These are phyloP conservation scores for Hirtodrosophila duncani DNA, from an alignment of 2,888 invertebrate species.

Conservation along the genomic window DNA sequence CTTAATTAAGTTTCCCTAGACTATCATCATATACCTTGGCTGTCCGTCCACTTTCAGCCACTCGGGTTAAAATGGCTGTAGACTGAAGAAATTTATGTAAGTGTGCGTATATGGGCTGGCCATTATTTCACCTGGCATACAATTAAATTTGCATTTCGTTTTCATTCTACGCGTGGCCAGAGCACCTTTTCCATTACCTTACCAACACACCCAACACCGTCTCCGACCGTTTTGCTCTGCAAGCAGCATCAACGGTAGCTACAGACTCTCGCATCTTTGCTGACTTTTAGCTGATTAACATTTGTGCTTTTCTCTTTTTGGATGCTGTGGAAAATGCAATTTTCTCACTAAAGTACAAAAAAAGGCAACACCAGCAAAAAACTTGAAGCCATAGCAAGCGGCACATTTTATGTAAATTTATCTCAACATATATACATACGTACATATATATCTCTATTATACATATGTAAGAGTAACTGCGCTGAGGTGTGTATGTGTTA, in stretches of 20 bases:
- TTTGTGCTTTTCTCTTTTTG: constrained; percentile 54
- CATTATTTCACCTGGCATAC: constrained; percentile 70
- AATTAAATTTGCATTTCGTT: constrained; percentile 76
- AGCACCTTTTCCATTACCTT: constrained; percentile 12
- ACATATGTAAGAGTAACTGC: constrained; percentile 6
- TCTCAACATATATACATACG: constrained; percentile 13
- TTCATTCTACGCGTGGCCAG: constrained; percentile 22
- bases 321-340: constrained; percentile 29
- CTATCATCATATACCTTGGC: no score
- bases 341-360: constrained; percentile 7
- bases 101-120: constrained; percentile 26
- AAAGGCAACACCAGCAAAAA: background rate
- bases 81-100: constrained; percentile 14
- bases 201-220: constrained; percentile 11
- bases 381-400: no score
- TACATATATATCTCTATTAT: background rate
- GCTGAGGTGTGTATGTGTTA: constrained; percentile 61
- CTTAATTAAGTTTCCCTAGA: no score
- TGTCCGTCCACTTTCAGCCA: constrained; percentile 45
- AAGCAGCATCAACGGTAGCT: constrained; percentile 26
- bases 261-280: constrained; percentile 37
- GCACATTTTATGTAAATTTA: constrained; percentile 8
- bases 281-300: constrained; percentile 75
- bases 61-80: constrained; percentile 15
- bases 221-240: constrained; percentile 3